These are phyloP conservation scores for Zaprionus kolodkinae DNA, from an alignment of 1,140 invertebrate genomes.

Conservation along the genomic window DNA sequence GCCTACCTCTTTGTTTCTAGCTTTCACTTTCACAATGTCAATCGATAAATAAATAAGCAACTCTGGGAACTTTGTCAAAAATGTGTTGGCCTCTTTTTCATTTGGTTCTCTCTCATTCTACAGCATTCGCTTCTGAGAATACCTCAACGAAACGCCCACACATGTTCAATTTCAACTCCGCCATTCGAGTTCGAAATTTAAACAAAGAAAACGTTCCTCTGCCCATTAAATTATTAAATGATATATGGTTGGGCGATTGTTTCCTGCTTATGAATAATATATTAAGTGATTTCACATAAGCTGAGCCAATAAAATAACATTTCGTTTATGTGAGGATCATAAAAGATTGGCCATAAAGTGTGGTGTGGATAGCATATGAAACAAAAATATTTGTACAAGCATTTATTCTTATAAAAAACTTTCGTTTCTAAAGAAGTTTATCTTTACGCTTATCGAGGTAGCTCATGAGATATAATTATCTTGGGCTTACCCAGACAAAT, in stretches of 20 bases:
- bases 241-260: slow-evolving; percentile 11
- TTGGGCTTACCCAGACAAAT: background rate
- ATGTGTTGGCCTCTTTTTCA: background rate
- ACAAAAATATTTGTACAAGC: background rate
- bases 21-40: slow-evolving; percentile 33
- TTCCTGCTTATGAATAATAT: slow-evolving; percentile 26
- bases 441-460: background rate
- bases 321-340: background rate
- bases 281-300: background rate
- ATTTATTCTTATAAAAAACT: background rate
- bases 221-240: slow-evolving; percentile 20
- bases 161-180: slow-evolving; percentile 10
- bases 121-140: slow-evolving; percentile 7
- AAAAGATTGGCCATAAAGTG: background rate
- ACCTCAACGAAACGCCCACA: slow-evolving; percentile 5
- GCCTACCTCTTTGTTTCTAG: slow-evolving; percentile 9
- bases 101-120: background rate
- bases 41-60: background rate
- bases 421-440: background rate
- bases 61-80: background rate
- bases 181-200: slow-evolving; percentile 13
- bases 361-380: background rate
- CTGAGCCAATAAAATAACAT: background rate
- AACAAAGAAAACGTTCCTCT: slow-evolving; percentile 26
- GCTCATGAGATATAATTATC: background rate